Conservation (phyloP, 2,888 invertebrate species). For the Campoplex capitator region DNA sequence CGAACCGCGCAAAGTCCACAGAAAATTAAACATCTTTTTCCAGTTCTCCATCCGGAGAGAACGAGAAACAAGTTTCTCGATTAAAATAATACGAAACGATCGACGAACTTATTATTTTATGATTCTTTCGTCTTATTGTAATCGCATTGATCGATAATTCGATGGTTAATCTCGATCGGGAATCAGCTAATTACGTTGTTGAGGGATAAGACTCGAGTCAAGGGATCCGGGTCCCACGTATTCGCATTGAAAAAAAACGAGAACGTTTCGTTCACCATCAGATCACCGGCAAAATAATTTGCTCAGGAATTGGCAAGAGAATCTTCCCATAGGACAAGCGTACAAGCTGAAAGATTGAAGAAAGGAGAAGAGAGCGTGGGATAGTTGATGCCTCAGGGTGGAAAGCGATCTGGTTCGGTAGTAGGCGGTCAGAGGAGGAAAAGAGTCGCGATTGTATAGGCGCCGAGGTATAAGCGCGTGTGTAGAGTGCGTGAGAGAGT, state of each 20-base stretch:
- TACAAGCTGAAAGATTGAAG: slow-evolving; percentile 10
- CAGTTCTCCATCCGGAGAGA: too few relatives aligned
- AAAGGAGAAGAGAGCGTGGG: slow-evolving; percentile 73
- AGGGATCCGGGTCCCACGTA: background rate
- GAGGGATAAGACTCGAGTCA: background rate
- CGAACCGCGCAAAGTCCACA: background rate
- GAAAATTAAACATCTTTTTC: background rate
- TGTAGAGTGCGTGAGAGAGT: slow-evolving; percentile 15
- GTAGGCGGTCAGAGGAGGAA: slow-evolving; percentile 76
- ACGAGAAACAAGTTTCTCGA: background rate
- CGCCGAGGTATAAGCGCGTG: slow-evolving; percentile 15
- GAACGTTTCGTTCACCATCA: background rate
- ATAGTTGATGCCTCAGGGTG: slow-evolving; percentile 75
- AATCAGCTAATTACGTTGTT: background rate
- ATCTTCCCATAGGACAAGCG: slow-evolving; percentile 6
- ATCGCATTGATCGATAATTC: background rate
- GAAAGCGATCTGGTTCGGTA: slow-evolving; percentile 77
- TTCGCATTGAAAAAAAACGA: background rate
- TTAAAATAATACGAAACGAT: background rate
- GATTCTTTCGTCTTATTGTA: too few relatives aligned
- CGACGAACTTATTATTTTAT: too few relatives aligned
- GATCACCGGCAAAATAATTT: background rate
- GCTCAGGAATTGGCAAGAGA: background rate
- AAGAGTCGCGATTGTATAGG: slow-evolving; percentile 73
- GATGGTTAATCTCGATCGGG: background rate